These are phyloP conservation scores for Hypomecis punctinalis DNA, from an alignment of 2,888 invertebrate genomes.

Conservation along the genomic window DNA sequence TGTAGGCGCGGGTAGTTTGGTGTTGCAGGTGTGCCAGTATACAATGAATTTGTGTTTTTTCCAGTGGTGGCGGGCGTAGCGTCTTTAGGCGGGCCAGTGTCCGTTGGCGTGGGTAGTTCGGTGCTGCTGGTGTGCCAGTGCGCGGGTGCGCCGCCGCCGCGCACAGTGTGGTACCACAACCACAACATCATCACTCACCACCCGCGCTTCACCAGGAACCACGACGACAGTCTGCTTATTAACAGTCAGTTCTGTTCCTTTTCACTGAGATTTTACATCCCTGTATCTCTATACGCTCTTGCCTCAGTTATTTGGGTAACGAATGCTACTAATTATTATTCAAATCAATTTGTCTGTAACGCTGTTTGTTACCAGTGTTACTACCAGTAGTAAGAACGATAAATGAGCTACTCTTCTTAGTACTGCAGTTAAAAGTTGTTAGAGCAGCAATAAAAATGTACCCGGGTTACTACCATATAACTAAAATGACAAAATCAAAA, in stretches of 20 bases:
- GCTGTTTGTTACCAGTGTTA: too few species aligned
- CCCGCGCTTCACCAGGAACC: conserved; percentile 73
- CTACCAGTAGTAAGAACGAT: too few species aligned
- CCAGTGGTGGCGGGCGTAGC: conserved; percentile 87
- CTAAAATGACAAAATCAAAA: too few species aligned
- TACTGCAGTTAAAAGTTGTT: too few species aligned
- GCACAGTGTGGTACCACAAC: conserved; percentile 78
- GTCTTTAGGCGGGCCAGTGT: conserved; percentile 79
- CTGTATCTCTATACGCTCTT: too few species aligned
- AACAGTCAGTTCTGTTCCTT: conserved; percentile 62
- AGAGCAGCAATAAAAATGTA: too few species aligned
- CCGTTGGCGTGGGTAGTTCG: conserved; percentile 68
- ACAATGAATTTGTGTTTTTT: conserved; percentile 41
- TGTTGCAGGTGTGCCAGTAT: conserved; percentile 69
- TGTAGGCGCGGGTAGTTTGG: conserved; percentile 66
- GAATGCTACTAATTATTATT: too few species aligned
- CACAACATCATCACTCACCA: conserved; percentile 78
- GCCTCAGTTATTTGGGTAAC: too few species aligned
- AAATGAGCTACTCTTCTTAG: too few species aligned
- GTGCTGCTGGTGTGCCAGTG: conserved; percentile 69
- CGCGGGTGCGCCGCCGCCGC: conserved; percentile 69
- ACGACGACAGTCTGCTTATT: conserved; percentile 73
- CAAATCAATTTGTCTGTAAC: too few species aligned
- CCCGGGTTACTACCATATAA: too few species aligned
- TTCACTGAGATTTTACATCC: background rate